Percentiles rank a stretch among this genome's conserved stretches.
Conservation (phyloP, 2,888 invertebrate genomes). For the Ramazzottius varieornatus region DNA sequence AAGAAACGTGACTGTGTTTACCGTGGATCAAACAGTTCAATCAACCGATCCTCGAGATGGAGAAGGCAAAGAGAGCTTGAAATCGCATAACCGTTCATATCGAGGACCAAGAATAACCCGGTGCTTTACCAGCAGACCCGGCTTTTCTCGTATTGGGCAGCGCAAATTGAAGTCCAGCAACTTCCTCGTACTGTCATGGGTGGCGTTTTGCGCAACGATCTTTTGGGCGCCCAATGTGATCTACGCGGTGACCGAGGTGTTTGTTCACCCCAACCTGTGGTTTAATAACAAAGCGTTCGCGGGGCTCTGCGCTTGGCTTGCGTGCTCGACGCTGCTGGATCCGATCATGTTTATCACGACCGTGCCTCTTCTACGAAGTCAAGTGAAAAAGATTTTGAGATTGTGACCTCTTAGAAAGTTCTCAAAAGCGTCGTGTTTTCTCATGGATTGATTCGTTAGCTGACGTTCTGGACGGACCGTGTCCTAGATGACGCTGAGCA, state of each 20-base stretch:
- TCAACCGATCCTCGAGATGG: too few relatives aligned
- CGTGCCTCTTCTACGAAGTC: background rate
- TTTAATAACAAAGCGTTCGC: background rate
- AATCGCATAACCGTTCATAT: background rate
- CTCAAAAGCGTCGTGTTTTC: too few relatives aligned
- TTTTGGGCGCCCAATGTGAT: background rate
- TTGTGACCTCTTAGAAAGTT: too few relatives aligned
- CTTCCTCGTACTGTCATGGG: background rate
- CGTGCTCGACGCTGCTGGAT: background rate
- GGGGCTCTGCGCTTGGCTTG: background rate
- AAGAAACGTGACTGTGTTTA: too few relatives aligned
- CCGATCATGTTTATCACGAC: background rate
- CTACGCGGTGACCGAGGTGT: background rate
- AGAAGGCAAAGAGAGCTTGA: too few relatives aligned
- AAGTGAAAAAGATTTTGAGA: background rate
- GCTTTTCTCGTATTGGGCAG: too few relatives aligned
- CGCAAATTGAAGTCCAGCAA: background rate
- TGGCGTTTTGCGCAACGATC: background rate
- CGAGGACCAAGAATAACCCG: background rate
- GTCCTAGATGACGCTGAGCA: too few relatives aligned
- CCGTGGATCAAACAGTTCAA: too few relatives aligned
- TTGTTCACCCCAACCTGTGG: background rate
- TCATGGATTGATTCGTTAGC: too few relatives aligned
- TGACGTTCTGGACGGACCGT: too few relatives aligned
- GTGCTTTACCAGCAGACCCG: too few relatives aligned